Base-by-base conservation (phyloP, 2,888 invertebrate species). In the Spilarctia lutea region DNA sequence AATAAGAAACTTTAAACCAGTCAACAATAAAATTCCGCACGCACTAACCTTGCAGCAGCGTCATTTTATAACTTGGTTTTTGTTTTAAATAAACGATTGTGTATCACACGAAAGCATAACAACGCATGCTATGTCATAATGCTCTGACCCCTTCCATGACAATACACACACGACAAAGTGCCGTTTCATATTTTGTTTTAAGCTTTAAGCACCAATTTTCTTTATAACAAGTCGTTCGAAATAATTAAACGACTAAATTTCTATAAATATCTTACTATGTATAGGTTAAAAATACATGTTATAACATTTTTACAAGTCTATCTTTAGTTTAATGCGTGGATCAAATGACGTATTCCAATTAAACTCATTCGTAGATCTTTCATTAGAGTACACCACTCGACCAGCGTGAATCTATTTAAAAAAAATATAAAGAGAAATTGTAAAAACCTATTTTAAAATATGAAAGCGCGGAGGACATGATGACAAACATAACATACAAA, bases 161-260 rank as follows among this genome's bases (percentile, higher is more conserved):
- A 95, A 94, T 94, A 94, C 95, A 94, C 91, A 91, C 94, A 88
- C 89, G 92, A 89, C 93, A 91, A 83, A 88, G 90, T 91, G 91
- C 91, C 94, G 89, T 86, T 83, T 87, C 92, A 91, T 94, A 93
- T 92, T 93, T 92, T 93, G 89, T 91, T 94, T 93, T 95, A 95
- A 96, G 95, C 95, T 94, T 94, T 94, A 95, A 96, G 95, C 95
- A 95, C 95, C 96, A 95, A 96, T 94, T 95, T 95, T 96, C 93
- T 94, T 96, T 95, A 95, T 96, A 96, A 96, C 95, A 95, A 96
- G 95, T 95, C 96, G 95, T 96, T 96, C 94, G 94, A 96, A 96
- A 96, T 95, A 95, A 94, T 94, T 95, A 95, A 96, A 96, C 96
- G 95, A 96, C 95, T 94, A 94, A 94, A 95, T 90, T 94, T 95